Evolutionary conservation across 2,888 invertebrate genomes (phyloP).

Genomic region (Oxyscelio sp.): DNA sequence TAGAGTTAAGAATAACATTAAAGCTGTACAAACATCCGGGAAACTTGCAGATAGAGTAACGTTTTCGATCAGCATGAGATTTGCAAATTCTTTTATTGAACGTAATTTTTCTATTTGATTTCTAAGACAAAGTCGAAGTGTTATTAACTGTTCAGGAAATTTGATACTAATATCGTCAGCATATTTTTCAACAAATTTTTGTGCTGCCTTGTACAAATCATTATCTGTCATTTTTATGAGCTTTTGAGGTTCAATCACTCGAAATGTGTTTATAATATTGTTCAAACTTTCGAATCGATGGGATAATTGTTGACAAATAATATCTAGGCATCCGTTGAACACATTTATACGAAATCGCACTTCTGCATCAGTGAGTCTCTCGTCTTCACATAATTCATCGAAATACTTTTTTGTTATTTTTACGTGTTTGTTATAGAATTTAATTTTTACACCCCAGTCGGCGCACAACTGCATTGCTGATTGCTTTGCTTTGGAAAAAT

Average conservation of each 20-base stretch:
- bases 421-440: constrained; percentile 37
- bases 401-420: constrained; percentile 18
- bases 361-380: constrained; percentile 46
- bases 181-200: constrained; percentile 9
- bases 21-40: constrained; percentile 7
- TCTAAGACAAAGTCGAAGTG: constrained; percentile 16
- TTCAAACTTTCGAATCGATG: constrained; percentile 4
- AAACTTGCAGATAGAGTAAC: no score
- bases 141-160: constrained; percentile 22
- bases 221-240: constrained; percentile 7
- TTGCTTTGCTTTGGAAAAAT: constrained; percentile 10
- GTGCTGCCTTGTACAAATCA: not conserved
- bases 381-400: constrained; percentile 31
- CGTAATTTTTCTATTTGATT: no score
- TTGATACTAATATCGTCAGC: not conserved
- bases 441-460: constrained; percentile 9
- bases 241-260: constrained; percentile 20
- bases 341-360: constrained; percentile 17
- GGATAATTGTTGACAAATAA: not conserved
- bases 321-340: constrained; percentile 15
- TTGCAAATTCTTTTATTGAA: no score
- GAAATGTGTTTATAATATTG: not conserved
- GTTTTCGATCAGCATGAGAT: no score
- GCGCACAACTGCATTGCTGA: not conserved
- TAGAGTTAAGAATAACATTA: constrained; percentile 39